phyloP scores from a whole-genome alignment of 2,113 vertebrate species.

The Salvelinus namaycush region DNA sequence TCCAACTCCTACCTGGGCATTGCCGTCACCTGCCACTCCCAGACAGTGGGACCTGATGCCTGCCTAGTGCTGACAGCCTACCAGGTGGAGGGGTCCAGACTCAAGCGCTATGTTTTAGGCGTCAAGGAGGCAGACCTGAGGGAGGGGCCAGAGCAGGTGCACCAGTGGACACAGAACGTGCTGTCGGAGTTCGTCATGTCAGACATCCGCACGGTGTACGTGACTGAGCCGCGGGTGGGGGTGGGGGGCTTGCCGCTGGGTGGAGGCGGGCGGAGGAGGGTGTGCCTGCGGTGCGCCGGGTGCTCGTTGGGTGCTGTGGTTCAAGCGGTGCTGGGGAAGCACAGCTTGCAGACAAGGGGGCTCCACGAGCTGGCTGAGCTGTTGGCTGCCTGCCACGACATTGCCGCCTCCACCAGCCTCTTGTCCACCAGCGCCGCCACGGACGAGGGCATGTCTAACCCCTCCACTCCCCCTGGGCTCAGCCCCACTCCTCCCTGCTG shows the following conservation, averaged over 20 bases:
- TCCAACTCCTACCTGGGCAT: constrained; percentile 94
- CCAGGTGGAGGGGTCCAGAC: constrained; percentile 90
- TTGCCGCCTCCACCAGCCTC: constrained; percentile 84
- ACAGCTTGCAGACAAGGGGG: constrained; percentile 92
- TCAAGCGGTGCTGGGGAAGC: constrained; percentile 91
- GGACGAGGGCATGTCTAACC: constrained; percentile 63
- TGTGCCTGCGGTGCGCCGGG: constrained; percentile 91
- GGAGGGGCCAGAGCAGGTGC: constrained; percentile 90
- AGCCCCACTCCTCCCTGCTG: constrained; percentile 90
- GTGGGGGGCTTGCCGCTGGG: constrained; percentile 78
- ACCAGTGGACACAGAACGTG: constrained; percentile 98
- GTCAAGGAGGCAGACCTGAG: constrained; percentile 87
- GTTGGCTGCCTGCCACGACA: constrained; percentile 88
- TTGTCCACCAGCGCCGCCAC: constrained; percentile 68
- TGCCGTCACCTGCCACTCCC: constrained; percentile 93
- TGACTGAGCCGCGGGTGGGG: constrained; percentile 86
- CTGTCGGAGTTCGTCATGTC: constrained; percentile 99
- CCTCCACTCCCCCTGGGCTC: constrained; percentile 38
- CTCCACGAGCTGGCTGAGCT: constrained; percentile 95
- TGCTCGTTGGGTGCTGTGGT: constrained; percentile 93
- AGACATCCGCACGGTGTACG: constrained; percentile 92
- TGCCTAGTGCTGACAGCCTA: constrained; percentile 94
- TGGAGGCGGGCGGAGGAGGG: constrained; percentile 84
- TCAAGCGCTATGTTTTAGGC: constrained; percentile 91
- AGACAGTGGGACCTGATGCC: constrained; percentile 86